Base-by-base conservation (phyloP, 2,113 vertebrate species). In the Clarias magur region DNA sequence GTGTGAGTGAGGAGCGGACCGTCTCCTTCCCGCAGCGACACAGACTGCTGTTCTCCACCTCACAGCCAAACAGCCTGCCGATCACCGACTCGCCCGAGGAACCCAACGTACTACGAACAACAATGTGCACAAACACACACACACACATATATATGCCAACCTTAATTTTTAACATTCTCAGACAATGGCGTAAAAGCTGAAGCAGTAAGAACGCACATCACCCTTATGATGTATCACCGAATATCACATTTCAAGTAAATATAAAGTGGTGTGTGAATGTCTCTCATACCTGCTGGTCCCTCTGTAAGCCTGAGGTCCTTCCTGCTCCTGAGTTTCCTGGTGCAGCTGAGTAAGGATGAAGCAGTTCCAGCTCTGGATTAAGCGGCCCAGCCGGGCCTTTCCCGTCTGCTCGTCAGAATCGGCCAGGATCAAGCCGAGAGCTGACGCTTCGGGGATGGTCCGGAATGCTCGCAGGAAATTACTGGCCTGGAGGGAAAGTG, bases 271-370 rank as follows among this genome's bases (percentile, higher is more conserved):
- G 16, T 48, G 15, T 25, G 27, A 56, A 56, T 16, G 3, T 11
- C 25, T 67, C 38, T 67, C 91, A 60, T 89, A 99, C 97, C 97
- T 97, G 95, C 97, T 97, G 88, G 96, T 95, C 1, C 97, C 97
- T 1, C 98, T 93, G 87, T 99, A 99, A 0, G 98, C 98, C 94
- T 99, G 98, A 0, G 98, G 97, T 3, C 96, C 97, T 92, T 99
- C 98, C 91, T 97, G 96, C 91, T 99, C 98, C 93, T 99, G 98
- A 0, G 98, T 98, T 88, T 99, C 98, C 94, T 99, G 98, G 93
- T 99, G 98, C 34, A 99, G 96, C 87, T 99, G 98, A 0, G 98
- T 99, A 23, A 99, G 96, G 91, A 99, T 99, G 93, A 99, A 99
- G 13, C 98, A 96, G 90, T 99, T 99, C 98, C 98, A 99, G 93